Evolutionary conservation across 2,113 vertebrate species (phyloP).

Genomic region (Recurvirostra avosetta): DNA sequence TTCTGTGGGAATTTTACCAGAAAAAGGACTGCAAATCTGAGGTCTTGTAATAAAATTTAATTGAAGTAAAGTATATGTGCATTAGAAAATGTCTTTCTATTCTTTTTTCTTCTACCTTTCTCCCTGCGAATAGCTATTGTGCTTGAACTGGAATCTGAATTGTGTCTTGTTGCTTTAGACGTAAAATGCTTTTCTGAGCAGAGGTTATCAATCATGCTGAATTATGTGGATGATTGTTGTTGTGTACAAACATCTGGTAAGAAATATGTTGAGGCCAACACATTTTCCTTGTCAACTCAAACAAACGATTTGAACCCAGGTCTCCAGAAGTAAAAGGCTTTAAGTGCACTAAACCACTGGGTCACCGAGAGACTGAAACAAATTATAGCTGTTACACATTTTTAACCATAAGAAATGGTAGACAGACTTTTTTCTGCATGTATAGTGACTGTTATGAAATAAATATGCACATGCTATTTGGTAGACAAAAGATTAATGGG

Average conservation of each 20-base stretch:
- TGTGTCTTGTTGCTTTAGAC: background rate
- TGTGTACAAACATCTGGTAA: background rate
- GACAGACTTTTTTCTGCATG: background rate
- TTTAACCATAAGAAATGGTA: background rate
- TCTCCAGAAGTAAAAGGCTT: background rate
- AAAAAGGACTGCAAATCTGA: background rate
- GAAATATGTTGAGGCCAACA: background rate
- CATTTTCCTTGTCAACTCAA: background rate
- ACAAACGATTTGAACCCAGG: background rate
- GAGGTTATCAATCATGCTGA: background rate
- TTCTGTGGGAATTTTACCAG: background rate
- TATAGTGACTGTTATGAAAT: background rate
- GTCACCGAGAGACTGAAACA: background rate
- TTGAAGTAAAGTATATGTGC: background rate
- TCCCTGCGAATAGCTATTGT: background rate
- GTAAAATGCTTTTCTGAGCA: background rate
- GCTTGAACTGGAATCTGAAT: background rate
- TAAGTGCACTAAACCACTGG: background rate
- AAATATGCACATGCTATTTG: background rate
- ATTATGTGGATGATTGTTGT: background rate
- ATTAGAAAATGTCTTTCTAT: background rate
- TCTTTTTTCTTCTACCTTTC: background rate
- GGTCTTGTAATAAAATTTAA: background rate
- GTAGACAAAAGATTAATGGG: conserved; percentile 26
- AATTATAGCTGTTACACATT: background rate